Evolutionary conservation across 2,888 invertebrate genomes (phyloP), one percentile per base, ranked within the genome.

Genomic region (Galerucella calmariensis): DNA sequence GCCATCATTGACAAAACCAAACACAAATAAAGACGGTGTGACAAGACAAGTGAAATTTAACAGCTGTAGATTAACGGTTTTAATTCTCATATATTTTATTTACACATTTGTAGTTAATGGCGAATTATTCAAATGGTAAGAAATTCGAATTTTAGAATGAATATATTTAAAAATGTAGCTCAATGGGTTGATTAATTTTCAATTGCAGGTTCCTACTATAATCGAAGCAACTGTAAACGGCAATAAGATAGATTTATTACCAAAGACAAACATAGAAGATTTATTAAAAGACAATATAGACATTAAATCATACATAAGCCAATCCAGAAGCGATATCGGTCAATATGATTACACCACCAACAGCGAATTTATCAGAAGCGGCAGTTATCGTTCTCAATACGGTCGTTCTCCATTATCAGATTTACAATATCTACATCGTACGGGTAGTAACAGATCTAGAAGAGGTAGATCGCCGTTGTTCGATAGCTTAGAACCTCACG

Each of bases 381-480:
- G 93, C 82, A 93, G 93, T 86, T 93, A 92, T 88, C 89, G 92
- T 72, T 92, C 93, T 9, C 92, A 93, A 81, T 92, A 92, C 80
- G 91, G 92, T 24, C 88, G 92, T 59, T 78, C 82, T n/a, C 89
- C 90, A 48, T 90, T 91, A 44, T 90, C 85, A 27, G 87, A 88
- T 69, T 82, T 86, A 65, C 79, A 84, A 8, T 81, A 83, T 73
- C 77, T 90, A n/a, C 82, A 88, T 67, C 85, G 89, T 14, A 85
- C 86, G 6, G 87, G 87, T 11, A 88, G 88, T 77, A 87, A 85
- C 79, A 80, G 90, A 83, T 89, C 84, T 83, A 90, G 88, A 44
- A 88, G 76, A 84, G 90, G 81, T 86, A 89, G 69, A n/a, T 86
- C 86, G 1, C 87, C 87, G 0, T 86, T 86, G 80, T 83, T 84